Conservation (phyloP, 2,888 invertebrate genomes). For the Dermolepida albohirtum region DNA sequence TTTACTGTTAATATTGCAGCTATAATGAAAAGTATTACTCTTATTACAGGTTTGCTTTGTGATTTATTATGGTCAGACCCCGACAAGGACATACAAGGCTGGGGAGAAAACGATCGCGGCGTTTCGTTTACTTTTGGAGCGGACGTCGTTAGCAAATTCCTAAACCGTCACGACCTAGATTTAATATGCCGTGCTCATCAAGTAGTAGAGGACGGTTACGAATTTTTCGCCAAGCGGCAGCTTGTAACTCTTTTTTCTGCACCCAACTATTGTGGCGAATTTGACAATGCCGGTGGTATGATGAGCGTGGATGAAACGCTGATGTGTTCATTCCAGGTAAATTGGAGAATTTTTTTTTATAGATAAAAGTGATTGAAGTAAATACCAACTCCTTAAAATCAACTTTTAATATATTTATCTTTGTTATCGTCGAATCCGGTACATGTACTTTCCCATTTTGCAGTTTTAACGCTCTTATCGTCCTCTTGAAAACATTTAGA, state of each 20-base stretch:
- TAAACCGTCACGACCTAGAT: slow-evolving; percentile 96
- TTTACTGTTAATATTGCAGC: too few relatives aligned
- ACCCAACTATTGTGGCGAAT: slow-evolving; percentile 98
- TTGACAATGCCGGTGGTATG: slow-evolving; percentile 99
- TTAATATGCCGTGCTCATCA: slow-evolving; percentile 98
- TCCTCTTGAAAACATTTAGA: too few relatives aligned
- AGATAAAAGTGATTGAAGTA: too few relatives aligned
- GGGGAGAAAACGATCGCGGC: slow-evolving; percentile 98
- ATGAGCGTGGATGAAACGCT: slow-evolving; percentile 99
- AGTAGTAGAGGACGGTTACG: slow-evolving; percentile 99
- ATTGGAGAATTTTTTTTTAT: slow-evolving; percentile 34
- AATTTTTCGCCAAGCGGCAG: slow-evolving; percentile 98
- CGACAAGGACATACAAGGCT: slow-evolving; percentile 92
- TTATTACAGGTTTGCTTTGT: slow-evolving; percentile 85
- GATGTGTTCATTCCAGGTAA: slow-evolving; percentile 99
- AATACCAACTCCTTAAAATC: too few relatives aligned
- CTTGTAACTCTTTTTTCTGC: slow-evolving; percentile 99
- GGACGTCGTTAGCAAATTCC: slow-evolving; percentile 95
- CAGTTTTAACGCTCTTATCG: too few relatives aligned
- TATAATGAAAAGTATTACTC: too few relatives aligned
- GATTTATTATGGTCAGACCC: slow-evolving; percentile 98
- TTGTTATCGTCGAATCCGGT: too few relatives aligned
- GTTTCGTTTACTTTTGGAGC: slow-evolving; percentile 99
- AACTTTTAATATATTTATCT: too few relatives aligned
- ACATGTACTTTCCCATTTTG: too few relatives aligned